phyloP scores from a whole-genome alignment of 2,888 invertebrate species.

The Xestoiulus laeticollis region DNA sequence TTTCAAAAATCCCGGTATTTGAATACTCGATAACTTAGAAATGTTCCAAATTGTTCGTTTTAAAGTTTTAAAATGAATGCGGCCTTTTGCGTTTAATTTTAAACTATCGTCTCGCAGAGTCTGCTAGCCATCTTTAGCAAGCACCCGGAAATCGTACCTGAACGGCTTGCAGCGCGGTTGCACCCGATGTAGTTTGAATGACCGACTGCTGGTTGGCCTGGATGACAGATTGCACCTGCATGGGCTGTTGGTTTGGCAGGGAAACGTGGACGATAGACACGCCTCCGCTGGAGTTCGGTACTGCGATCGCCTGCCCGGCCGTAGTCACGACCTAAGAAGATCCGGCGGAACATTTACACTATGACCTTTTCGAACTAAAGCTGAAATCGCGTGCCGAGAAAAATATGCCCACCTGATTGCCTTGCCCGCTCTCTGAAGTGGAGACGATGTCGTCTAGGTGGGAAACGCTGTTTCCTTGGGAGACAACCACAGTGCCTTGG shows the following conservation, averaged over 20 bases:
- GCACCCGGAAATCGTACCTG: slow-evolving; percentile 28
- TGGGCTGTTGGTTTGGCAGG: slow-evolving; percentile 67
- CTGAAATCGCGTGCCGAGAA: not conserved
- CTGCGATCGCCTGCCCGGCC: slow-evolving; percentile 58
- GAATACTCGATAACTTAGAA: no score
- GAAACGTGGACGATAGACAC: slow-evolving; percentile 83
- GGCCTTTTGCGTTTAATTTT: not conserved
- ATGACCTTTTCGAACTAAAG: not conserved
- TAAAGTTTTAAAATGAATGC: not conserved
- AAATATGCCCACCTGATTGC: slow-evolving; percentile 44
- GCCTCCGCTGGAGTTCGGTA: slow-evolving; percentile 59
- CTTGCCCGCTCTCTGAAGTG: slow-evolving; percentile 53
- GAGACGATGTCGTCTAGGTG: slow-evolving; percentile 51
- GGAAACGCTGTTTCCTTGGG: slow-evolving; percentile 42
- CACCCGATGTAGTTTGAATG: slow-evolving; percentile 90
- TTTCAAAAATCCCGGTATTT: no score
- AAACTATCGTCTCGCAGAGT: not conserved
- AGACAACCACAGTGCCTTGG: slow-evolving; percentile 55
- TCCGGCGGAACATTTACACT: not conserved
- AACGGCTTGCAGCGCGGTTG: slow-evolving; percentile 64
- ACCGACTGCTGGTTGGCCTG: slow-evolving; percentile 91
- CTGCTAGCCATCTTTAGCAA: no score
- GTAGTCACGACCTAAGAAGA: slow-evolving; percentile 53
- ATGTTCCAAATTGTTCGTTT: no score
- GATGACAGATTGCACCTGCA: slow-evolving; percentile 79